Percentiles rank a stretch among this genome's conserved stretches.
Evolutionary conservation across 37 sponge, comb jelly and placozoan species (phyloP).

Genomic region (Haliclona indistincta): DNA sequence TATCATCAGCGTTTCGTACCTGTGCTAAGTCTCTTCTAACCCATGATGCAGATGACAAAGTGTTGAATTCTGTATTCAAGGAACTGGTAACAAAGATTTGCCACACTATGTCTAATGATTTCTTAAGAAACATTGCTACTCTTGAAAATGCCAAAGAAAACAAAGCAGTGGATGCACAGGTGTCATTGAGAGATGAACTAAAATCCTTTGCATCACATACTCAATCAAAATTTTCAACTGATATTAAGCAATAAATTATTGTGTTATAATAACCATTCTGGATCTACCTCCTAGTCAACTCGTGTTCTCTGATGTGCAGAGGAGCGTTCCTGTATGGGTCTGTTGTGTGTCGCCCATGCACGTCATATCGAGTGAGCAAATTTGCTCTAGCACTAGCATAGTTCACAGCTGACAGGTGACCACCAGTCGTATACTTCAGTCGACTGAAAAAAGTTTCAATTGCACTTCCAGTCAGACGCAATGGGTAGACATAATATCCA

Average conservation of each 20-base stretch:
- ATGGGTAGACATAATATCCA: constrained; percentile 4
- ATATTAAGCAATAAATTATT: too few relatives aligned
- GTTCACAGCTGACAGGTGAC: background rate
- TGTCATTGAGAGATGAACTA: constrained; percentile 3
- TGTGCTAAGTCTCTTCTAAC: too few relatives aligned
- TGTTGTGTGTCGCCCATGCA: too few relatives aligned
- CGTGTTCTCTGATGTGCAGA: too few relatives aligned
- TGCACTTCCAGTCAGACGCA: constrained; percentile 20
- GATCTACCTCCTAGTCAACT: background rate
- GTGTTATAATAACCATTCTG: too few relatives aligned
- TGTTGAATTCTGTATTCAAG: too few relatives aligned
- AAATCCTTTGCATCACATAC: constrained; percentile 1
- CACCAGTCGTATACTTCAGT: constrained; percentile 1
- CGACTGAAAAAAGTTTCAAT: constrained; percentile 26
- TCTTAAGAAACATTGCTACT: background rate
- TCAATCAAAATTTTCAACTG: background rate
- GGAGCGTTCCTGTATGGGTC: too few relatives aligned
- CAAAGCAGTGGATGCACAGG: constrained; percentile 17
- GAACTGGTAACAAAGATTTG: background rate
- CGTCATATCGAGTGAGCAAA: too few relatives aligned
- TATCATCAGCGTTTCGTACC: too few relatives aligned
- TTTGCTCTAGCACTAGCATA: constrained; percentile 20
- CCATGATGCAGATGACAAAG: too few relatives aligned
- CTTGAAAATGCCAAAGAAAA: background rate
- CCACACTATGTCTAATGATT: constrained; percentile 4